A percentile compares a stretch with the other conserved stretches of the same genome.
These are phyloP conservation scores for Mamestra brassicae DNA, from an alignment of 2,888 invertebrate genomes.

Conservation along the genomic window DNA sequence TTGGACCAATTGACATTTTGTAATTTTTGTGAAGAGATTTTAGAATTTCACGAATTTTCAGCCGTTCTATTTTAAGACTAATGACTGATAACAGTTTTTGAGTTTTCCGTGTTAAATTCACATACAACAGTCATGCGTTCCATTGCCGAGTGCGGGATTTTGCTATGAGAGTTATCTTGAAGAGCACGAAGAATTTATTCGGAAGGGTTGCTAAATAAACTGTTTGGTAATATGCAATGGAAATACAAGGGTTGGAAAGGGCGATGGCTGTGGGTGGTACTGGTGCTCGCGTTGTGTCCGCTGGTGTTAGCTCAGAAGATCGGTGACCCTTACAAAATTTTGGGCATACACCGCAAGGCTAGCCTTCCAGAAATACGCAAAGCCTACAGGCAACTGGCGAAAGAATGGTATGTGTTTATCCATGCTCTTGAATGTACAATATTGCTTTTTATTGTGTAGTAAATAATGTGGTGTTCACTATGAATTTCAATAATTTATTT, in stretches of 20 bases:
- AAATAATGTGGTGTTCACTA: neutral
- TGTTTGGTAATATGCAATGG: conserved; percentile 87
- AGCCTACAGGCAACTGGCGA: conserved; percentile 97
- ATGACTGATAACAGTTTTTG: conserved; percentile 85
- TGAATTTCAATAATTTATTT: conserved; percentile 9
- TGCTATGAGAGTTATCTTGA: conserved; percentile 76
- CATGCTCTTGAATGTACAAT: neutral
- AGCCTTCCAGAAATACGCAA: conserved; percentile 96
- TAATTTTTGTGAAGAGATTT: conserved; percentile 79
- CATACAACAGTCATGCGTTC: conserved; percentile 75
- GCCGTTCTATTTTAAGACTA: conserved; percentile 88
- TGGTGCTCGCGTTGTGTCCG: conserved; percentile 74
- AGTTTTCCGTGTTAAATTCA: conserved; percentile 74
- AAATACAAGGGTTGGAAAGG: conserved; percentile 82
- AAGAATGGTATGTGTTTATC: conserved; percentile 94
- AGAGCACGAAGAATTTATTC: conserved; percentile 72
- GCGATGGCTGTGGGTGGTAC: conserved; percentile 80
- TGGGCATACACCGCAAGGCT: conserved; percentile 94
- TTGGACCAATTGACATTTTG: conserved; percentile 76
- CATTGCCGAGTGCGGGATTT: conserved; percentile 65
- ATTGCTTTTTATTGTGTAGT: conserved; percentile 2
- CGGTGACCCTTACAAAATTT: conserved; percentile 96
- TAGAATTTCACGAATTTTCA: conserved; percentile 83
- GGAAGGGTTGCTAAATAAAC: conserved; percentile 67
- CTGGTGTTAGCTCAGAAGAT: conserved; percentile 85